Percentiles rank a stretch among this genome's conserved stretches.
Conservation (phyloP, 2,888 invertebrate genomes). For the Cephus spinipes region DNA sequence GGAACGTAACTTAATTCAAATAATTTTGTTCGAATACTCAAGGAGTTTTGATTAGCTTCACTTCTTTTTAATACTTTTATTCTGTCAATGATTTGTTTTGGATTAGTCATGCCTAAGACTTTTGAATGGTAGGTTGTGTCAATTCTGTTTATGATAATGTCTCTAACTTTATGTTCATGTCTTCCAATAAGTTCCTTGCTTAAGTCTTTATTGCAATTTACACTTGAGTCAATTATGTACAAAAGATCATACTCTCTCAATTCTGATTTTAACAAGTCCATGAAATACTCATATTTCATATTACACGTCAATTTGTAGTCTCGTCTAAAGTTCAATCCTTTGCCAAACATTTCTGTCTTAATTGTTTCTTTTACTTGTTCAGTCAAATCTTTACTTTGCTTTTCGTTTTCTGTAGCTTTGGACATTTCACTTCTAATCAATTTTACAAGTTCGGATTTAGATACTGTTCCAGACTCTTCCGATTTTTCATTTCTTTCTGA, state of each 20-base stretch:
- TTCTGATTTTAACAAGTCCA: constrained; percentile 32
- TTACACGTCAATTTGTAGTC: constrained; percentile 28
- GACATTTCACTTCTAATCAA: no score
- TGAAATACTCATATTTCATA: constrained; percentile 31
- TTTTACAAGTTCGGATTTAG: no score
- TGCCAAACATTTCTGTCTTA: constrained; percentile 26
- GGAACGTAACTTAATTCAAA: neutral
- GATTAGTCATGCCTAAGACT: neutral
- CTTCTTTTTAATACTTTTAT: neutral
- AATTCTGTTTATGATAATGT: neutral
- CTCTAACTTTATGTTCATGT: neutral
- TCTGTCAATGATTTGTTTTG: neutral
- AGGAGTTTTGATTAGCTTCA: neutral
- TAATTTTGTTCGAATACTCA: neutral
- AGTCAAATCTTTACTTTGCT: constrained; percentile 6
- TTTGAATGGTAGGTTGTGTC: neutral
- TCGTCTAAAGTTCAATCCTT: constrained; percentile 24
- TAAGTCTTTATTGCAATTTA: neutral
- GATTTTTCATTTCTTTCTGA: no score
- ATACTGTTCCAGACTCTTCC: no score
- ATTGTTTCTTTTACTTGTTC: constrained; percentile 27
- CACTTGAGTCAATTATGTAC: neutral
- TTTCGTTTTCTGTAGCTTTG: no score
- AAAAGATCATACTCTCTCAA: constrained; percentile 25
- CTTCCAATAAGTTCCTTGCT: neutral